phyloP scores from a whole-genome alignment of 2,113 vertebrate genomes.

The Bombycilla garrulus region DNA sequence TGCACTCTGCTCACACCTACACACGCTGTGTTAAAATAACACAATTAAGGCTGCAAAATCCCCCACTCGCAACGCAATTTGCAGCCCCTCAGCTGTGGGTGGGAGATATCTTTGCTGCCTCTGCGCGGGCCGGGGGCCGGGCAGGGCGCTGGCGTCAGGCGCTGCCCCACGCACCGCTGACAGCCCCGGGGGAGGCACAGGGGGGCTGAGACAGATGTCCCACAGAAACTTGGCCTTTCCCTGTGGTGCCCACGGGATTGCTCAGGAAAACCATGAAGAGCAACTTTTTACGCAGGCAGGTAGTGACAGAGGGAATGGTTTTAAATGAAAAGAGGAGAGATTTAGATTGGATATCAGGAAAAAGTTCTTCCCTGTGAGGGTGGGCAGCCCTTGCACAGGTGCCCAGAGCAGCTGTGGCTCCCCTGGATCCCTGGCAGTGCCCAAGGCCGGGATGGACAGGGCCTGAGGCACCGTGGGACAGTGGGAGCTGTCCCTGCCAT shows the following conservation, averaged over 20 bases:
- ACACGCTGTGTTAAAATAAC: conserved; percentile 56
- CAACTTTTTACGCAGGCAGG: not conserved
- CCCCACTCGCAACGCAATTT: conserved; percentile 43
- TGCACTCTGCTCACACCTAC: conserved; percentile 62
- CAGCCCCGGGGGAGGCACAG: not conserved
- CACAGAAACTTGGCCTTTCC: fast-evolving
- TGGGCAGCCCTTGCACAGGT: not conserved
- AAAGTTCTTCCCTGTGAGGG: not conserved
- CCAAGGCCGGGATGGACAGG: fast-evolving
- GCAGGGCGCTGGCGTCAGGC: conserved; percentile 3
- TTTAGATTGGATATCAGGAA: not conserved
- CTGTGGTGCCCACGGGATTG: not conserved
- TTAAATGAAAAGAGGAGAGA: not conserved
- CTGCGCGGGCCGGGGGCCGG: not conserved
- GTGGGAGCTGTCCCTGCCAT: not conserved
- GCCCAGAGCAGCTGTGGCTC: not conserved
- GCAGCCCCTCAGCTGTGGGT: conserved; percentile 54
- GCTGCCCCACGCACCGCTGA: conserved; percentile 11
- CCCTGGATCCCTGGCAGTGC: not conserved
- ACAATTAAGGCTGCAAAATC: conserved; percentile 62
- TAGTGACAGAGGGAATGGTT: not conserved
- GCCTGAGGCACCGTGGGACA: fast-evolving
- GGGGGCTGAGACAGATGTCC: not conserved
- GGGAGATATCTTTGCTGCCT: conserved; percentile 55
- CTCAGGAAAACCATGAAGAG: fast-evolving